phyloP scores from a whole-genome alignment of 2,888 invertebrate genomes.

The Caenorhabditis drosophilae region DNA sequence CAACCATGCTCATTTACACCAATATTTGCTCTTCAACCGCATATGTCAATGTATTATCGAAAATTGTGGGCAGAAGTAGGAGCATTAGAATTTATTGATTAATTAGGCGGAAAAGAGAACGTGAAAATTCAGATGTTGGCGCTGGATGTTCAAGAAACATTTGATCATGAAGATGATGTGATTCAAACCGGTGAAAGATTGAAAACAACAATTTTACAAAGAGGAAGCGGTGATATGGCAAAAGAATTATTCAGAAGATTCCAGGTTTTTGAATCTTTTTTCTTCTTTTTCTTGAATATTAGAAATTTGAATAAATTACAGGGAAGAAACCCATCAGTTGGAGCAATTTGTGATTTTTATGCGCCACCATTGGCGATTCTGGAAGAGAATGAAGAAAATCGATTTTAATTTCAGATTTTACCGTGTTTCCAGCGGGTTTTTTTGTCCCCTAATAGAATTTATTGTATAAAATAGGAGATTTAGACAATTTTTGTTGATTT shows the following conservation, averaged over 20 bases:
- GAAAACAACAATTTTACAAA: conserved; percentile 58
- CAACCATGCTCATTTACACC: conserved; percentile 85
- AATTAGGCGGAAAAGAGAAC: conserved; percentile 1
- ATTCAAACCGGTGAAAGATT: conserved; percentile 63
- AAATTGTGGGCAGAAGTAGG: conserved; percentile 60
- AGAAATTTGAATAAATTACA: too few species aligned
- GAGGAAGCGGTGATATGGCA: conserved; percentile 62
- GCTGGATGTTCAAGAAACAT: conserved; percentile 66
- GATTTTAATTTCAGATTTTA: conserved; percentile 1
- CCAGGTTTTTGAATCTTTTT: too few species aligned
- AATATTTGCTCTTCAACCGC: conserved; percentile 78
- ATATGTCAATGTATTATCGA: conserved; percentile 65
- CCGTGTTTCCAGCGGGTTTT: conserved; percentile 2
- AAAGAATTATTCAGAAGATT: conserved; percentile 64
- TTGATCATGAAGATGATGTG: conserved; percentile 61
- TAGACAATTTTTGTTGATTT: neutral
- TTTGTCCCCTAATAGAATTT: conserved; percentile 3
- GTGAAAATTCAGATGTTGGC: conserved; percentile 64
- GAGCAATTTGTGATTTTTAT: conserved; percentile 68
- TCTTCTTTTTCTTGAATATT: too few species aligned
- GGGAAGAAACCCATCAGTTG: conserved; percentile 67
- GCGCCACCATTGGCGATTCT: conserved; percentile 58
- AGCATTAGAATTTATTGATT: neutral
- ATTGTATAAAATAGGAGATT: neutral
- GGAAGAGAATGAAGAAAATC: conserved; percentile 28